Evolutionary conservation across 2,888 invertebrate species (phyloP), one percentile per base, ranked within the genome.

Genomic region (Agrotis ipsilon): DNA sequence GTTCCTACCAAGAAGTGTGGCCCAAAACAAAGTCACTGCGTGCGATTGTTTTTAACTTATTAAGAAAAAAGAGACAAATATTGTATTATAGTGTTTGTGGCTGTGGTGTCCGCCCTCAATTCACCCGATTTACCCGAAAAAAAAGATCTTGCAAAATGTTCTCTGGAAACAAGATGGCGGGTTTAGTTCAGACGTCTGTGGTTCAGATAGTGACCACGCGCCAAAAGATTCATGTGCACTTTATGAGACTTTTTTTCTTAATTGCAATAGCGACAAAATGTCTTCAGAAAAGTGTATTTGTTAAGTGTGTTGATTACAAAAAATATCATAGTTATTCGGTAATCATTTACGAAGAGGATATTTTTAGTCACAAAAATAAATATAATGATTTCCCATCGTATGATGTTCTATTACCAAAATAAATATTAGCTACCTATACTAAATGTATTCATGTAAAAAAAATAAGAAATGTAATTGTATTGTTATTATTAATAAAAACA

Each of bases 401-500:
- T 51, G 51, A 49, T 21, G n/a, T 55, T 55, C 3, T 51, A 14
- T 27, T 48, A 59, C 48, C 27, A 74, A 55, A 55, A 55, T n/a
- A n/a, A 24, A 32, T 6, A 11, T 13, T 14, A 9, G 2, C 0
- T n/a, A n/a, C 1, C 4, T 48, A 54, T 18, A n/a, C 2, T 54
- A 27, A 18, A 0, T 21, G 11, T 24, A 68, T 3, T 1, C 21
- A 46, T 14, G 27, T 64, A 49, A 54, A 19, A 45, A 19, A 45
- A 27, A 21, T 18, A 14, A 19, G 13, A 0, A 14, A 32, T 55
- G 61, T 67, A 3, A 52, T 58, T 18, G n/a, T 49, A 66, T 18
- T 39, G 7, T 58, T 68, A n/a, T 14, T 49, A 60, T 54, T 46
- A 60, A 75, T 69, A 69, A 77, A 63, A 75, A 60, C 39, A 39